Evolutionary conservation across 35 echinoderm and acorn worm species (phyloP).

Genomic region (Holothuria glaberrima): DNA sequence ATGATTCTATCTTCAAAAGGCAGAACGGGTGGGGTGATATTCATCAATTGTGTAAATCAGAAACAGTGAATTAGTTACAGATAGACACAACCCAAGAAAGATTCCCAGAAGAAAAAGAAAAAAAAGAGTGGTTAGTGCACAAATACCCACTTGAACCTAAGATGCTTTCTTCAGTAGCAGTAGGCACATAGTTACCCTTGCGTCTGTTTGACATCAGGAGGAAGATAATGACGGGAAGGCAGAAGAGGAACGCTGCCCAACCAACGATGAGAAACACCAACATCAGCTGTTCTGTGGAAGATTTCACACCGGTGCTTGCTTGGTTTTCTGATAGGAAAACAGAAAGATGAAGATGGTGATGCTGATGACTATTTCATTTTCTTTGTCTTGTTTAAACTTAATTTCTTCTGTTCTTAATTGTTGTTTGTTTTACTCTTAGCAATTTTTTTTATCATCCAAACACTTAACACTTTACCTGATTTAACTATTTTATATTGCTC

Average conservation of each 20-base stretch:
- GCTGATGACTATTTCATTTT: background rate
- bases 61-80: too few relatives aligned
- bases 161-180: slow-evolving; percentile 68
- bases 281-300: slow-evolving; percentile 34
- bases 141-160: slow-evolving; percentile 79
- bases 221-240: slow-evolving; percentile 61
- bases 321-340: background rate
- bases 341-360: background rate
- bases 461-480: too few relatives aligned
- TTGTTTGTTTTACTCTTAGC: too few relatives aligned
- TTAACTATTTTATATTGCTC: too few relatives aligned
- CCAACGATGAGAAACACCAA: slow-evolving; percentile 54
- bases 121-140: slow-evolving; percentile 19
- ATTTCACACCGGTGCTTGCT: slow-evolving; percentile 21
- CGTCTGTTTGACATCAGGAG: slow-evolving; percentile 54
- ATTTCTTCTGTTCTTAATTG: too few relatives aligned
- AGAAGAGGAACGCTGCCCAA: slow-evolving; percentile 63
- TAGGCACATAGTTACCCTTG: slow-evolving; percentile 82
- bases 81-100: too few relatives aligned
- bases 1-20: too few relatives aligned
- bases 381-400: too few relatives aligned
- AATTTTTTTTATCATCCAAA: too few relatives aligned
- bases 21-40: too few relatives aligned
- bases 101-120: background rate
- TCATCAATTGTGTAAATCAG: too few relatives aligned